Conservation (phyloP, 2,113 vertebrate genomes). For the Oryzias woworae region DNA sequence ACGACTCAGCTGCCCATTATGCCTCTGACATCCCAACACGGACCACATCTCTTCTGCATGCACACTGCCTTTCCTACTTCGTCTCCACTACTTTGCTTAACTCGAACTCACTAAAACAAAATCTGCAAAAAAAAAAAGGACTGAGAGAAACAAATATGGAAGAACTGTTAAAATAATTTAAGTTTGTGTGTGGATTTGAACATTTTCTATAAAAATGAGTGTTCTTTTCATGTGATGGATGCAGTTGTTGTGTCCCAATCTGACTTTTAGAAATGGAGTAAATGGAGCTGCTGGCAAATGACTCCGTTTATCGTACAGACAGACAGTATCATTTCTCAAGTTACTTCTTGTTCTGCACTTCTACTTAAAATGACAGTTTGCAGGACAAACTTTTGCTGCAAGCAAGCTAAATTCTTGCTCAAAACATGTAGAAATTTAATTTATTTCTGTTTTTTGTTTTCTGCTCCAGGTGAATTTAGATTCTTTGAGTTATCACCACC, state of each 20-base stretch:
- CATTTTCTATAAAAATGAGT: neutral
- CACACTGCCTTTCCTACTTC: constrained; percentile 43
- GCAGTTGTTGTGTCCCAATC: neutral
- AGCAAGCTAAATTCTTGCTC: neutral
- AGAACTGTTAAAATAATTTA: constrained; percentile 14
- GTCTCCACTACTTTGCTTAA: constrained; percentile 25
- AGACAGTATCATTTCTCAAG: too few species aligned
- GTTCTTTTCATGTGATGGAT: neutral
- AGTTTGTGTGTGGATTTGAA: neutral
- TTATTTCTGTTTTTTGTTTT: constrained; percentile 26
- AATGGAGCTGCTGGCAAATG: too few species aligned
- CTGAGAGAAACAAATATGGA: constrained; percentile 14
- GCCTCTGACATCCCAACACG: constrained; percentile 71
- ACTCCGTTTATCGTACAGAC: too few species aligned
- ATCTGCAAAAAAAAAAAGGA: constrained; percentile 29
- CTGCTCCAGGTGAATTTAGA: constrained; percentile 14
- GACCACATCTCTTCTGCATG: constrained; percentile 68
- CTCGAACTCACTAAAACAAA: constrained; percentile 33
- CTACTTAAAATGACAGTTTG: neutral
- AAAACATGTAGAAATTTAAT: neutral
- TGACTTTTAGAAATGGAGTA: too few species aligned
- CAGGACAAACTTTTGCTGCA: too few species aligned
- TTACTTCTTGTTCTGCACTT: too few species aligned
- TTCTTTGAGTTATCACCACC: neutral
- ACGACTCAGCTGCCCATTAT: constrained; percentile 79